Conservation (phyloP, 2,113 vertebrate genomes). For the Merops nubicus region DNA sequence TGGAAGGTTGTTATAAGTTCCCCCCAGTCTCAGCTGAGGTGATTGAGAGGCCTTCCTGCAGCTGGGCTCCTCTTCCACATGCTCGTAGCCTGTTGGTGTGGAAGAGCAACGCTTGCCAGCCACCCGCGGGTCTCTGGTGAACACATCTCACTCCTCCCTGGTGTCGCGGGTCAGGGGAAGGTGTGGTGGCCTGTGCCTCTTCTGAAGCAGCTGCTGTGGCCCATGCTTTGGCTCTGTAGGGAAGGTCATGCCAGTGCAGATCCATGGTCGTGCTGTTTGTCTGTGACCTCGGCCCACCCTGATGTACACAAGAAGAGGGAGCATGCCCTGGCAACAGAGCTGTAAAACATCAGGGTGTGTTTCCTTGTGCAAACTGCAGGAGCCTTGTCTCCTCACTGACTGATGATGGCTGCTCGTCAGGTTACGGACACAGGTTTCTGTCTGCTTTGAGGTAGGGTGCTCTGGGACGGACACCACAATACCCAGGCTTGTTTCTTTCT, state of each 20-base stretch:
- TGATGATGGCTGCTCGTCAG: not conserved
- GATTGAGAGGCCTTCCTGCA: not conserved
- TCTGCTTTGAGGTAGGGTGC: not conserved
- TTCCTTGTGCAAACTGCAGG: not conserved
- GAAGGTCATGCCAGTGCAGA: not conserved
- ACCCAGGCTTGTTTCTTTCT: not conserved
- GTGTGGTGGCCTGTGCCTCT: fast-evolving
- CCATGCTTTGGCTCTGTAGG: fast-evolving
- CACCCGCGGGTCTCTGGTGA: too few relatives aligned
- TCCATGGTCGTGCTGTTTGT: fast-evolving
- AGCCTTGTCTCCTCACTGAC: not conserved
- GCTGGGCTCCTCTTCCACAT: not conserved
- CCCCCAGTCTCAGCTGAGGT: fast-evolving
- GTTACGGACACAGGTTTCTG: not conserved
- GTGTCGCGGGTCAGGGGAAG: fast-evolving
- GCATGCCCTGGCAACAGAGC: fast-evolving
- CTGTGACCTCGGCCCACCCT: fast-evolving
- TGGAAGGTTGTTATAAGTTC: too few relatives aligned
- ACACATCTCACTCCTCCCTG: fast-evolving
- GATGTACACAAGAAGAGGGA: fast-evolving
- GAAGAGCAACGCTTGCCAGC: not conserved
- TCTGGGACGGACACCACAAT: fast-evolving
- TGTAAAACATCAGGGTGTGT: not conserved
- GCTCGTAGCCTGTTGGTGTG: not conserved
- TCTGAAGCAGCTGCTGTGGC: not conserved